Conservation (phyloP, 2,888 invertebrate species). For the Lagria hirta region DNA sequence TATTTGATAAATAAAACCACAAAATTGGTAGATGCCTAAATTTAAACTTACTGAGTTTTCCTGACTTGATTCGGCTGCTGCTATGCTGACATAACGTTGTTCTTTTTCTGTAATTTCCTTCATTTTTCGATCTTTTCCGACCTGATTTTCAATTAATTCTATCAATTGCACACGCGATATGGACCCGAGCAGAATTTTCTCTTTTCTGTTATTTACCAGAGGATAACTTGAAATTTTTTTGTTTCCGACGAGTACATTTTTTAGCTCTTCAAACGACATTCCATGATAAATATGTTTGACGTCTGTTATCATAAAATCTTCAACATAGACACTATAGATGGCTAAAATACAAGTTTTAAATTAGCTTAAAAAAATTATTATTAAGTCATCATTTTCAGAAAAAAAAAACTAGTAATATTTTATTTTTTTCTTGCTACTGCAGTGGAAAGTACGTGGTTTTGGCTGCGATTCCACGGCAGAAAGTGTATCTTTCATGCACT, state of each 20-base stretch:
- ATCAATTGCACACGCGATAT: conserved; percentile 85
- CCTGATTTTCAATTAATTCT: conserved; percentile 77
- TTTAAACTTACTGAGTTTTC: neutral
- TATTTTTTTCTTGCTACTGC: too few relatives aligned
- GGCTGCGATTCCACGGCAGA: too few relatives aligned
- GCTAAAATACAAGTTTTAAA: conserved; percentile 55
- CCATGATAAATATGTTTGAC: conserved; percentile 85
- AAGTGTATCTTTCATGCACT: too few relatives aligned
- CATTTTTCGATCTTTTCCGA: conserved; percentile 74
- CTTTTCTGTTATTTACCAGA: conserved; percentile 81
- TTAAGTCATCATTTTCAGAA: conserved; percentile 1
- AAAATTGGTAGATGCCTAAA: too few relatives aligned
- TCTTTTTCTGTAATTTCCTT: conserved; percentile 11
- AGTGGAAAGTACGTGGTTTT: too few relatives aligned
- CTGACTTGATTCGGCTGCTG: too few relatives aligned
- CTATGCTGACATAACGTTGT: too few relatives aligned
- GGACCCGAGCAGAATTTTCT: conserved; percentile 90
- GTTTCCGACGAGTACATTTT: conserved; percentile 72
- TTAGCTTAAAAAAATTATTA: neutral
- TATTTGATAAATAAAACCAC: too few relatives aligned
- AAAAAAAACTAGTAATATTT: too few relatives aligned
- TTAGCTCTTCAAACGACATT: conserved; percentile 84
- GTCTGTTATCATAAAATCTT: conserved; percentile 93
- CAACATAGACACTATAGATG: conserved; percentile 90
- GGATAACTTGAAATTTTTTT: conserved; percentile 78